These are phyloP conservation scores for Etia nguti DNA, from an alignment of 2,113 vertebrate genomes.

Conservation along the genomic window DNA sequence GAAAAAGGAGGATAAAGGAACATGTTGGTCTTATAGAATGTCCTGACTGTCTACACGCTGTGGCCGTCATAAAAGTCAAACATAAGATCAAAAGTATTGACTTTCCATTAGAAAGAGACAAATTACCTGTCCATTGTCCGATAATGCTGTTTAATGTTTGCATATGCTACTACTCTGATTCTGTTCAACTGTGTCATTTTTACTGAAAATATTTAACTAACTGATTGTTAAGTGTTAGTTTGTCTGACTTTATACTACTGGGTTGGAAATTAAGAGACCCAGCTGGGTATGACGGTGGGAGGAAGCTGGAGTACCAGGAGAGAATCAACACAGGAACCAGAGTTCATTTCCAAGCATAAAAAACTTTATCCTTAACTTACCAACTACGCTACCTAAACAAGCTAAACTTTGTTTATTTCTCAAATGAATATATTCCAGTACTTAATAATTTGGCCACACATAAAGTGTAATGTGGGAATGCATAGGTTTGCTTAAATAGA, in stretches of 20 bases:
- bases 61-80: not conserved
- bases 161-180: not conserved
- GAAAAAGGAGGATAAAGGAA: not conserved
- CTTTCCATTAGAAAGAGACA: not conserved
- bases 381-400: not conserved
- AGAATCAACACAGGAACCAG: not conserved
- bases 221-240: not conserved
- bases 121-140: not conserved
- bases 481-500: not conserved
- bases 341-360: not conserved
- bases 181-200: not conserved
- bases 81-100: not conserved
- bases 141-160: not conserved
- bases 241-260: not conserved
- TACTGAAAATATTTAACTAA: not conserved
- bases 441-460: not conserved
- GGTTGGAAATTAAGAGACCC: not conserved
- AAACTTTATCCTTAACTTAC: not conserved
- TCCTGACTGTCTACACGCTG: not conserved
- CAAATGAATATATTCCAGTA: not conserved
- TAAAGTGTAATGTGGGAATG: not conserved
- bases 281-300: not conserved
- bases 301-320: not conserved
- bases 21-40: not conserved
- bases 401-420: not conserved